phyloP scores from a whole-genome alignment of 1,140 invertebrate species.

The Drosophila insularis region DNA sequence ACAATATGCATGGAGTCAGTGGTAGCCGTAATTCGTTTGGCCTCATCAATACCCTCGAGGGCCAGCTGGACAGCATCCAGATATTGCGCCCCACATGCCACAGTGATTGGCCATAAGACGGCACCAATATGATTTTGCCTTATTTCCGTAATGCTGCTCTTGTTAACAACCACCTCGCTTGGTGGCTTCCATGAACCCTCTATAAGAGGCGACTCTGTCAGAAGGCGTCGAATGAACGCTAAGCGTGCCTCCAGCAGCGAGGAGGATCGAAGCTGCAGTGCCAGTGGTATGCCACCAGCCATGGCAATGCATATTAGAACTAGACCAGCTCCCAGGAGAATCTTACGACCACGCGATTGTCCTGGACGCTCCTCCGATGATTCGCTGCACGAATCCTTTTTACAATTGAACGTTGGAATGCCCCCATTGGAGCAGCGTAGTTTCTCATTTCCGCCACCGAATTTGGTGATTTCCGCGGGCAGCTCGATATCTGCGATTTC shows the following conservation, averaged over 20 bases:
- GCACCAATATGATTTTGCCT: slow-evolving; percentile 77
- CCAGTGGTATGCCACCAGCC: slow-evolving; percentile 84
- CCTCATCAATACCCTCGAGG: slow-evolving; percentile 86
- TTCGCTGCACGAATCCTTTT: slow-evolving; percentile 72
- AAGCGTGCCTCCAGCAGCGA: slow-evolving; percentile 85
- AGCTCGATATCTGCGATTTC: slow-evolving; percentile 81
- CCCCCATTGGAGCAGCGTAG: slow-evolving; percentile 69
- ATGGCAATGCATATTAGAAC: slow-evolving; percentile 74
- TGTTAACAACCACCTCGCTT: slow-evolving; percentile 59
- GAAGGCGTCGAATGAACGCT: slow-evolving; percentile 84
- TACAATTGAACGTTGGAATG: slow-evolving; percentile 65
- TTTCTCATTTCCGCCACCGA: slow-evolving; percentile 72
- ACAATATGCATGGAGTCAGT: slow-evolving; percentile 76
- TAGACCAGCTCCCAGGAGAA: slow-evolving; percentile 64
- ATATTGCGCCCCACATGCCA: slow-evolving; percentile 85
- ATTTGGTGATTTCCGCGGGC: slow-evolving; percentile 79
- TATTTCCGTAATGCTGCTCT: slow-evolving; percentile 63
- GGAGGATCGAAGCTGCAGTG: slow-evolving; percentile 84
- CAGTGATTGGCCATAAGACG: slow-evolving; percentile 87
- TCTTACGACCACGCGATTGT: slow-evolving; percentile 62
- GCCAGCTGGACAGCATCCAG: slow-evolving; percentile 86
- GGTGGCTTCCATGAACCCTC: slow-evolving; percentile 83
- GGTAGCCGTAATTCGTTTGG: slow-evolving; percentile 84
- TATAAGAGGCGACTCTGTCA: slow-evolving; percentile 84
- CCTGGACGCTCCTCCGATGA: slow-evolving; percentile 59